Percentiles rank a stretch among this genome's conserved stretches.
These are phyloP conservation scores for Perizoma flavofasciatum DNA, from an alignment of 2,888 invertebrate species.

Conservation along the genomic window DNA sequence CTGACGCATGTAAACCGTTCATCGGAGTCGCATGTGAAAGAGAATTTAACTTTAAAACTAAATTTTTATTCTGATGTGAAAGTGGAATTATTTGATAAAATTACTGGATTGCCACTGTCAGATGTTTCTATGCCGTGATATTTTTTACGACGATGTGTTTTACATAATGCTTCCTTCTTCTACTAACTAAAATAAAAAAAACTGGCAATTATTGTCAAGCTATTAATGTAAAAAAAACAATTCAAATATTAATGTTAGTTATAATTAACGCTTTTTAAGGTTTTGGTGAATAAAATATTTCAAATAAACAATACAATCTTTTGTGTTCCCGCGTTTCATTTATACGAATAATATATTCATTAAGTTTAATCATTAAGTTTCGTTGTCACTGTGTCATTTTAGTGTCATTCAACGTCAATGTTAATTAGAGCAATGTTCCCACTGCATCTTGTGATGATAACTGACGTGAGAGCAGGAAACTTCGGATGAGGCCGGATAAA, in stretches of 20 bases:
- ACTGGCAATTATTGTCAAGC: no score
- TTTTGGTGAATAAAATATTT: no score
- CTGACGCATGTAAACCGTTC: constrained; percentile 10
- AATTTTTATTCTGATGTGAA: constrained; percentile 22
- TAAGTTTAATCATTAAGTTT: neutral
- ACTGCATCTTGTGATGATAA: constrained; percentile 26
- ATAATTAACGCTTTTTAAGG: no score
- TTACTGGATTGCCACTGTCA: constrained; percentile 8
- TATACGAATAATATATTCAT: constrained; percentile 7
- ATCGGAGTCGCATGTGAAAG: constrained; percentile 8
- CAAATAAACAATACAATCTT: neutral
- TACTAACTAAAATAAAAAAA: no score
- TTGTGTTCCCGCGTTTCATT: constrained; percentile 6
- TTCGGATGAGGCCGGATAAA: neutral
- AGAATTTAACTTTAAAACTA: constrained; percentile 14
- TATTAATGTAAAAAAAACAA: no score
- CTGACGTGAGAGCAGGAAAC: constrained; percentile 7
- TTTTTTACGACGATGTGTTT: no score
- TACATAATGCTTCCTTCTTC: no score
- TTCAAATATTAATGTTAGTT: no score
- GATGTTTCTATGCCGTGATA: neutral
- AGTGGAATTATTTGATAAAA: constrained; percentile 22
- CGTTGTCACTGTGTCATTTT: no score
- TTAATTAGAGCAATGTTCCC: constrained; percentile 45
- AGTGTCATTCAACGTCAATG: constrained; percentile 48